A percentile compares a stretch with the other conserved stretches of the same genome.
These are phyloP conservation scores for Bombus picipes DNA, from an alignment of 1,140 invertebrate genomes.

Conservation along the genomic window DNA sequence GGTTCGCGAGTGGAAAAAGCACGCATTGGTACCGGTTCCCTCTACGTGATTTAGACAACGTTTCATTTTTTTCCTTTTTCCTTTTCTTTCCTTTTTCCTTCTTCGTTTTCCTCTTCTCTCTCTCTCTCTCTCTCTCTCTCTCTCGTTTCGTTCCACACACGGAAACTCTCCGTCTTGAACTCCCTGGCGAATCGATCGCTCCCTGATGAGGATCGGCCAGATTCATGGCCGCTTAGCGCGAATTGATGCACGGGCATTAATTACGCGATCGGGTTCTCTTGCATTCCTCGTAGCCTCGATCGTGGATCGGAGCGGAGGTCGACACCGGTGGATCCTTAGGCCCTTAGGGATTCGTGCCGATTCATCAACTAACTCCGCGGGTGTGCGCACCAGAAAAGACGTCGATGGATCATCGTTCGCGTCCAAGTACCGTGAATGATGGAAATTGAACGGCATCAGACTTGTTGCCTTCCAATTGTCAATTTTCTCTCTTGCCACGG, in stretches of 20 bases:
- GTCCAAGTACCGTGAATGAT: slow-evolving; percentile 16
- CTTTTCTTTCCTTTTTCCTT: neutral
- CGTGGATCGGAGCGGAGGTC: slow-evolving; percentile 59
- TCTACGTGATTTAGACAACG: slow-evolving; percentile 77
- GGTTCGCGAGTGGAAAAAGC: slow-evolving; percentile 13
- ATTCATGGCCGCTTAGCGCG: slow-evolving; percentile 69
- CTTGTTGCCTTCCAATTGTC: neutral
- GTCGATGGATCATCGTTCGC: slow-evolving; percentile 46
- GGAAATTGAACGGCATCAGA: neutral
- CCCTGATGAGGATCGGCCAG: slow-evolving; percentile 73
- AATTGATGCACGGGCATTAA: slow-evolving; percentile 81
- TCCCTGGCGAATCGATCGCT: slow-evolving; percentile 52
- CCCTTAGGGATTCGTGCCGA: slow-evolving; percentile 48
- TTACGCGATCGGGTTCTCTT: slow-evolving; percentile 70
- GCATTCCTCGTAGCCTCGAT: slow-evolving; percentile 42
- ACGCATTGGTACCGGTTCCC: slow-evolving; percentile 45
- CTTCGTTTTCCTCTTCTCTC: neutral
- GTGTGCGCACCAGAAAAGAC: slow-evolving; percentile 28
- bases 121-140: neutral
- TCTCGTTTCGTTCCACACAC: neutral
- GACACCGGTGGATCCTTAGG: slow-evolving; percentile 27
- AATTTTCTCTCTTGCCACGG: neutral
- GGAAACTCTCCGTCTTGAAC: slow-evolving; percentile 30
- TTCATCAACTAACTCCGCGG: slow-evolving; percentile 58
- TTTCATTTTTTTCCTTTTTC: slow-evolving; percentile 50